Percentiles rank a stretch among this genome's conserved stretches.
phyloP scores from a whole-genome alignment of 2,797 vertebrate species.

The Anabacerthia variegaticeps region DNA sequence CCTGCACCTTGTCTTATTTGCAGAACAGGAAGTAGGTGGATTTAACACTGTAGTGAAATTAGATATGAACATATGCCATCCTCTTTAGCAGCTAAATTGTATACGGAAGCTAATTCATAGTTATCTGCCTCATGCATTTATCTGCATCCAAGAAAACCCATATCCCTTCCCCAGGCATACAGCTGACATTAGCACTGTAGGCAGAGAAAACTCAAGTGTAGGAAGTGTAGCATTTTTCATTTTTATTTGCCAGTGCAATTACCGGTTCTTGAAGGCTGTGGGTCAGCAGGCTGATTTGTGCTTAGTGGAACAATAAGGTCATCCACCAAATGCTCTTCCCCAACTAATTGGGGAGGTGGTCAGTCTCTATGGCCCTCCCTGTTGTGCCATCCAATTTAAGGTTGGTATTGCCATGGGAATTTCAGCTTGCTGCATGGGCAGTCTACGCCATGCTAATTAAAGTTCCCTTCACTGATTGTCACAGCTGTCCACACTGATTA shows the following conservation, averaged over 20 bases:
- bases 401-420: slow-evolving; percentile 60
- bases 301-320: slow-evolving; percentile 20
- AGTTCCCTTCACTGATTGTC: slow-evolving; percentile 52
- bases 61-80: not conserved
- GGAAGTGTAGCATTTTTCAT: not conserved
- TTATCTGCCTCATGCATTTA: not conserved
- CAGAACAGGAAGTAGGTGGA: slow-evolving; percentile 40
- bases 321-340: slow-evolving; percentile 2
- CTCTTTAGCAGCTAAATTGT: not conserved
- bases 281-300: slow-evolving; percentile 4
- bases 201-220: not conserved
- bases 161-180: not conserved
- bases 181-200: not conserved
- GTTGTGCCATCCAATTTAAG: slow-evolving; percentile 31
- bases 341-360: slow-evolving; percentile 18
- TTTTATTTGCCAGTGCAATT: not conserved
- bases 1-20: not conserved
- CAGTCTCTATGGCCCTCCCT: not conserved
- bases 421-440: not conserved
- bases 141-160: not conserved
- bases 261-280: not conserved
- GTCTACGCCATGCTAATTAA: slow-evolving; percentile 58
- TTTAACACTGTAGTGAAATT: not conserved
- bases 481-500: slow-evolving; percentile 68
- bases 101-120: not conserved